Evolutionary conservation across 2,888 invertebrate genomes (phyloP).

Genomic region (Eupithecia abbreviata): DNA sequence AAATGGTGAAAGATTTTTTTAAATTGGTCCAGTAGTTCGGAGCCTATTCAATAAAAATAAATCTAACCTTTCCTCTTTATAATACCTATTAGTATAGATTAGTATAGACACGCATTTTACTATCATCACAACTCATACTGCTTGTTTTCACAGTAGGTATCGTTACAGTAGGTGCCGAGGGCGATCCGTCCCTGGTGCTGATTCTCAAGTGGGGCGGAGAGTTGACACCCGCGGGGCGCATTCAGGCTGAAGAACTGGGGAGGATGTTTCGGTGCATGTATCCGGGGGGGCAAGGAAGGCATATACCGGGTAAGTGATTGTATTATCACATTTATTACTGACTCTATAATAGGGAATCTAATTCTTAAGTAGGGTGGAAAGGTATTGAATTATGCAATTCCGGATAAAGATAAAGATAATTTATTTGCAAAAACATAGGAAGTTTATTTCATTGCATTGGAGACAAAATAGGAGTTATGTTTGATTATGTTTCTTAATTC

Average conservation of each 20-base stretch:
- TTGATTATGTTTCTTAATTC: neutral
- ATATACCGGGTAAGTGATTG: conserved; percentile 87
- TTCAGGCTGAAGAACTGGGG: conserved; percentile 98
- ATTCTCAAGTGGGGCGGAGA: conserved; percentile 99
- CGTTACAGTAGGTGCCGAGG: conserved; percentile 88
- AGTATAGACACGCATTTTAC: neutral
- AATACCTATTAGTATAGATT: neutral
- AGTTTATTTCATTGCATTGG: neutral
- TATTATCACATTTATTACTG: too few species aligned
- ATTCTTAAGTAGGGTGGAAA: too few species aligned
- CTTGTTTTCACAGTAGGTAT: conserved; percentile 36
- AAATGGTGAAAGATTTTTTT: too few species aligned
- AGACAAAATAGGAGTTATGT: neutral
- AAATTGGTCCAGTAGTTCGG: too few species aligned
- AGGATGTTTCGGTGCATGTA: conserved; percentile 99
- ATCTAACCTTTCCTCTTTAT: too few species aligned
- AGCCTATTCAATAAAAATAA: too few species aligned
- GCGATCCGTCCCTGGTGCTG: conserved; percentile 96
- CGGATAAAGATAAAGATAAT: too few species aligned
- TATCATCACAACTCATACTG: conserved; percentile 7
- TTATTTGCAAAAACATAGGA: neutral
- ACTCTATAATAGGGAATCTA: too few species aligned
- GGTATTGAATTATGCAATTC: too few species aligned
- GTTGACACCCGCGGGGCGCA: conserved; percentile 97
- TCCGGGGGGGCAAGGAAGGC: conserved; percentile 97